Evolutionary conservation across 1,140 invertebrate species (phyloP), one percentile per base, ranked within the genome.

Genomic region (Bilobella aurantiaca): DNA sequence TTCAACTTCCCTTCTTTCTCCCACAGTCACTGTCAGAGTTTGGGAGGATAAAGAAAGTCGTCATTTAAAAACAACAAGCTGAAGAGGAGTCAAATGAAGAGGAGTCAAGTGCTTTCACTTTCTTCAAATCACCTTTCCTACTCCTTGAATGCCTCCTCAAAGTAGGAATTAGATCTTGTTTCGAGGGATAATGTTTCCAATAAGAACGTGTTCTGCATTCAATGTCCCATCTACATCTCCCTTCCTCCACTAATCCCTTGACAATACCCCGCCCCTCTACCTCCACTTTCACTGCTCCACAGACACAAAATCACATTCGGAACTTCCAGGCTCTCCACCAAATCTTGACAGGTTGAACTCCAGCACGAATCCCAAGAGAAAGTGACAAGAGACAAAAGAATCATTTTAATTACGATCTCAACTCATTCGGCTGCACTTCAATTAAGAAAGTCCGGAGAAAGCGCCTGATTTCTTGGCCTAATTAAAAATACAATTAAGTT

Each of bases 131-230:
- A 53, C 49, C 23, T 53, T 53, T 16, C n/a, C n/a, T n/a, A n/a
- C n/a, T n/a, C n/a, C n/a, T n/a, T n/a, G n/a, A n/a, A n/a, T n/a
- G n/a, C n/a, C n/a, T n/a, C n/a, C n/a, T n/a, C n/a, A n/a, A n/a
- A n/a, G n/a, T n/a, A 53, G 49, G 49, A 53, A 53, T 53, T 53
- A 53, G 12, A 53, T 53, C 37, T 42, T 42, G 37, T 42, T 56
- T 12, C 3, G 14, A 58, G 8, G 23, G 57, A 31, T 58, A 58
- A 58, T 58, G 57, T 58, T 58, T 58, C 57, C 28, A 25, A 58
- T 56, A 56, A 56, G 34, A 29, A 58, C 57, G 57, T 58, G 57
- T 31, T 31, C 57, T 58, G 57, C 57, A 58, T 58, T 58, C 57
- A 31, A 3, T 58, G 3, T 58, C 57, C 25, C 57, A 5, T 5